Conservation (phyloP, 2,888 invertebrate genomes). For the Andrena dorsata region DNA sequence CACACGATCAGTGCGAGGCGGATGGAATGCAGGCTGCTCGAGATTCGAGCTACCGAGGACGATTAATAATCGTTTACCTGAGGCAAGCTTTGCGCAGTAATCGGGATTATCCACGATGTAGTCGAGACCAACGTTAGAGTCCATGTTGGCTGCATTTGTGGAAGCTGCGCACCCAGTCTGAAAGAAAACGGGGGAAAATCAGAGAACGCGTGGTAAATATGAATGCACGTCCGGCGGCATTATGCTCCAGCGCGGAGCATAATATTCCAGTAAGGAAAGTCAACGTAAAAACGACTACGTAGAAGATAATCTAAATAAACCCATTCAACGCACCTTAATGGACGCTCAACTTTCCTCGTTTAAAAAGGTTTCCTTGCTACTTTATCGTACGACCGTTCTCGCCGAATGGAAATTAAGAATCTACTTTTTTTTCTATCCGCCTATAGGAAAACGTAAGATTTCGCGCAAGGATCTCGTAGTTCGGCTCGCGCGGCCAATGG, state of each 20-base stretch:
- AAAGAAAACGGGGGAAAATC: slow-evolving; percentile 36
- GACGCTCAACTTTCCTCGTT: background rate
- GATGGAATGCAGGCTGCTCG: background rate
- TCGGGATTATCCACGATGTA: slow-evolving; percentile 97
- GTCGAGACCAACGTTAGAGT: slow-evolving; percentile 96
- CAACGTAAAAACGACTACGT: slow-evolving; percentile 20
- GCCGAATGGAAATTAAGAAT: background rate
- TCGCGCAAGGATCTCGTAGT: no score
- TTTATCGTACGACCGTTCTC: background rate
- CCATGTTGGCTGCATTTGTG: slow-evolving; percentile 88
- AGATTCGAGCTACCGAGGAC: slow-evolving; percentile 6
- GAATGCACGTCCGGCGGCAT: no score
- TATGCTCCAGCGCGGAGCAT: no score
- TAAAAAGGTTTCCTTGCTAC: background rate
- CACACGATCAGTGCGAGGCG: slow-evolving; percentile 86
- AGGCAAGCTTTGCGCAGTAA: slow-evolving; percentile 95
- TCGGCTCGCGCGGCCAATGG: no score
- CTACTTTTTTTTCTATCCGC: no score
- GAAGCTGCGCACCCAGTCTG: slow-evolving; percentile 72
- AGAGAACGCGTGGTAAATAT: no score
- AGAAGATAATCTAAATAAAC: slow-evolving; percentile 15
- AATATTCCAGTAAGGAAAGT: slow-evolving; percentile 19
- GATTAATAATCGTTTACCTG: slow-evolving; percentile 85
- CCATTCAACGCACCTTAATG: slow-evolving; percentile 17
- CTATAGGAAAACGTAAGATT: no score